Evolutionary conservation across 2,797 vertebrate species (phyloP), one percentile per base, ranked within the genome.

Genomic region (Eupleurogrammus muticus): DNA sequence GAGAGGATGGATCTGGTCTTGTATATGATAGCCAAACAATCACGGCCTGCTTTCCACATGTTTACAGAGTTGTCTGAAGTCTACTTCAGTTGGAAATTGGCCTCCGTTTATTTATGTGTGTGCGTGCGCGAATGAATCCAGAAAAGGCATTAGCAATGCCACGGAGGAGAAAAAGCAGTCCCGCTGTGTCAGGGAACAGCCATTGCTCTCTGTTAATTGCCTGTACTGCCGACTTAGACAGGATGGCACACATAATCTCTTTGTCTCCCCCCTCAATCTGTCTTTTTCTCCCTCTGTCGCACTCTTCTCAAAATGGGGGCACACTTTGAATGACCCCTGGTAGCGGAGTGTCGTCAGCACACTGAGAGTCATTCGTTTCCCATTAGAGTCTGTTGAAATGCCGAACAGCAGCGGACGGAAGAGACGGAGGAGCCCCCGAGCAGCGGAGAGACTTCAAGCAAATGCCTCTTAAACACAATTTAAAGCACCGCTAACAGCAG

Each of bases 311-410:
- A 54, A 40, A 36, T 10, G 0, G 36, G 66, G 24, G 36, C 48
- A 60, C 13, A 66, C 65, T 66, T 77, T 44, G 35, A 51, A 52
- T 61, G 78, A 76, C 66, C 67, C 51, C 52, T 12, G 47, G 46
- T 47, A 34, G 35, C 16, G 40, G 40, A 66, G 24, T 40, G n/a
- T 8, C 12, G 9, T 50, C 70, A 56, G 35, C 64, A 56, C n/a
- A 23, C 40, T 58, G 34, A 54, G 63, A 70, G 61, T 68, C 79
- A 73, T 78, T 82, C 76, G 66, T 52, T 62, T 70, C 67, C 66
- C 55, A 72, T 78, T 77, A 78, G 32, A 6, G 17, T 73, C 42
- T 11, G 12, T 61, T 50, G 23, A 62, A 53, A 72, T 5, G 57
- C 42, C 48, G 28, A 63, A 57, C 59, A 23, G 63, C 49, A 79